Conservation (phyloP, 1,140 invertebrate species). For the Galleria mellonella region DNA sequence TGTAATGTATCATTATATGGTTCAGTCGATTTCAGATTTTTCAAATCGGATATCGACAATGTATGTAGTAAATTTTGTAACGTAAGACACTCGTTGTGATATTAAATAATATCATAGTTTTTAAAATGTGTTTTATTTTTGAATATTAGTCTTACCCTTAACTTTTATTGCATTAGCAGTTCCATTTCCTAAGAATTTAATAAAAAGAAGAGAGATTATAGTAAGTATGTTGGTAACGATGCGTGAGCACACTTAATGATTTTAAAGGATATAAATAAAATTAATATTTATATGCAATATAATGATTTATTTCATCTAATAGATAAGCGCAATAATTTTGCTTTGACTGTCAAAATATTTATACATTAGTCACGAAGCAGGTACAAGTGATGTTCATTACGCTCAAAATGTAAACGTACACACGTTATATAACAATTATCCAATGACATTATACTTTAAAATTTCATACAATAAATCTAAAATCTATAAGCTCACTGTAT, state of each 20-base stretch:
- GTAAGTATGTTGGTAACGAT: too few species aligned
- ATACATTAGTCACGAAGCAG: slow-evolving; percentile 51
- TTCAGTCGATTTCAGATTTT: too few species aligned
- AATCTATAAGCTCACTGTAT: slow-evolving; percentile 10
- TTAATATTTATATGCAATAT: slow-evolving; percentile 52
- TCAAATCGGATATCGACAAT: too few species aligned
- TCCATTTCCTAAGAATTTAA: too few species aligned
- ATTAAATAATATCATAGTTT: slow-evolving; percentile 39
- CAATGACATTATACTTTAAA: slow-evolving; percentile 22
- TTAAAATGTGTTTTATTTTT: slow-evolving; percentile 12
- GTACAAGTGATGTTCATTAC: slow-evolving; percentile 70
- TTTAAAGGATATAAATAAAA: too few species aligned
- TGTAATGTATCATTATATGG: too few species aligned
- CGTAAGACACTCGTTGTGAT: slow-evolving; percentile 37
- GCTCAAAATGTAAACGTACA: slow-evolving; percentile 43
- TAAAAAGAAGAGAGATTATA: too few species aligned
- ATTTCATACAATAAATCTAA: slow-evolving; percentile 32
- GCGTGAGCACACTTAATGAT: too few species aligned
- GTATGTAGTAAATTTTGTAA: slow-evolving; percentile 16
- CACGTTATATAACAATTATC: too few species aligned
- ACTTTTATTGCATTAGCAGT: too few species aligned
- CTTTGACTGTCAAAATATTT: slow-evolving; percentile 68
- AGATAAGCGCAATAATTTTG: slow-evolving; percentile 72
- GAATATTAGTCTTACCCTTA: background rate
- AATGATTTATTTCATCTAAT: slow-evolving; percentile 66